These are phyloP conservation scores for Lamproptera curius DNA, from an alignment of 2,888 invertebrate species.

Conservation along the genomic window DNA sequence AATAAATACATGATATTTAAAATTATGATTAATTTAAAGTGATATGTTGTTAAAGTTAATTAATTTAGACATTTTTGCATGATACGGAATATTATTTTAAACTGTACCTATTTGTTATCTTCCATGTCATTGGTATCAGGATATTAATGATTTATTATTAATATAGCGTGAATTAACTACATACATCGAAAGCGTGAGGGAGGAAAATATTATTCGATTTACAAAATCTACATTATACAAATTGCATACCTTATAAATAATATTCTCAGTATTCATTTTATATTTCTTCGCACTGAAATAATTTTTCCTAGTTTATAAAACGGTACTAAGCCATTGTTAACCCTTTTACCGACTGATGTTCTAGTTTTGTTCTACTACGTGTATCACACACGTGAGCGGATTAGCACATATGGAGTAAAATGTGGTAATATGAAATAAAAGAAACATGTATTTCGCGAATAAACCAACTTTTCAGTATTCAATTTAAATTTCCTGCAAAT, in stretches of 20 bases:
- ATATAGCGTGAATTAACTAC: neutral
- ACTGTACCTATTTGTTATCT: too few relatives aligned
- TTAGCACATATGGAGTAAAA: slow-evolving; percentile 25
- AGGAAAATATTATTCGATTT: neutral
- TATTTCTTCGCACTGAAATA: too few relatives aligned
- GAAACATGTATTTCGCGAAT: too few relatives aligned
- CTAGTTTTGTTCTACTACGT: slow-evolving; percentile 22
- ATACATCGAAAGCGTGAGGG: neutral
- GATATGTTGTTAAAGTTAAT: too few relatives aligned
- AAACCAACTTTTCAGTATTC: too few relatives aligned
- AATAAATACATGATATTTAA: too few relatives aligned
- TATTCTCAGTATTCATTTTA: too few relatives aligned
- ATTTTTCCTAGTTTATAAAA: neutral
- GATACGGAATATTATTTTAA: neutral
- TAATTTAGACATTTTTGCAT: too few relatives aligned
- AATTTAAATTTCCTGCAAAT: too few relatives aligned
- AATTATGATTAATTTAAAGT: too few relatives aligned
- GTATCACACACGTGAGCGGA: slow-evolving; percentile 25
- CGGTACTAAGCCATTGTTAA: slow-evolving; percentile 6
- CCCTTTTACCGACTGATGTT: slow-evolving; percentile 25
- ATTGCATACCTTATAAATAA: too few relatives aligned
- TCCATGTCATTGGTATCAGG: too few relatives aligned
- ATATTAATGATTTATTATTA: neutral
- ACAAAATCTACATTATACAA: neutral
- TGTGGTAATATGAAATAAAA: neutral